These are phyloP conservation scores for Agrilus biguttatus DNA, from an alignment of 2,888 invertebrate genomes.

Conservation along the genomic window DNA sequence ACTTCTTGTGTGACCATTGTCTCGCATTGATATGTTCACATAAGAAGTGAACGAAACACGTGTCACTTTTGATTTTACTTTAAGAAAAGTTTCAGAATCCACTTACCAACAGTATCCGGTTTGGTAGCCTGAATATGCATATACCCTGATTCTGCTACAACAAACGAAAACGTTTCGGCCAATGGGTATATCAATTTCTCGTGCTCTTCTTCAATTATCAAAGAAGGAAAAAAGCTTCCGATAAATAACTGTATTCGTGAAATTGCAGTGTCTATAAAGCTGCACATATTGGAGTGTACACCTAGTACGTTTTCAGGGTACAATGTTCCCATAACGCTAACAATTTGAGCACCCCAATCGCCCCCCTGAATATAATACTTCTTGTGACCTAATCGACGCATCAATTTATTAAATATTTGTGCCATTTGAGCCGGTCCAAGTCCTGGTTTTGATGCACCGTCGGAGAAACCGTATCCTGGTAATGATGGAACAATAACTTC, in stretches of 20 bases:
- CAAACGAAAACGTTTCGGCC: slow-evolving; percentile 27
- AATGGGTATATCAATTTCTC: slow-evolving; percentile 39
- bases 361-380: slow-evolving; percentile 64
- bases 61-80: too few relatives aligned
- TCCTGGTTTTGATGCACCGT: slow-evolving; percentile 44
- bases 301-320: slow-evolving; percentile 46
- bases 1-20: too few relatives aligned
- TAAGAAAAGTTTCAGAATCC: background rate
- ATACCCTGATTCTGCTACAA: slow-evolving; percentile 42
- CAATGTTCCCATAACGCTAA: slow-evolving; percentile 43
- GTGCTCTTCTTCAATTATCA: slow-evolving; percentile 37
- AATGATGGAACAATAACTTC: slow-evolving; percentile 44
- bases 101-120: slow-evolving; percentile 71
- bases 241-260: slow-evolving; percentile 18
- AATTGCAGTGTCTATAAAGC: background rate
- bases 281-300: slow-evolving; percentile 40
- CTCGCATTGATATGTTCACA: too few relatives aligned
- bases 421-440: slow-evolving; percentile 41
- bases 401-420: slow-evolving; percentile 49
- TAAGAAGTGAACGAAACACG: too few relatives aligned
- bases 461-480: slow-evolving; percentile 33
- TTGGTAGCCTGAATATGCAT: slow-evolving; percentile 75
- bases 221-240: slow-evolving; percentile 36
- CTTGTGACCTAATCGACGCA: slow-evolving; percentile 51
- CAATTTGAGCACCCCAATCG: slow-evolving; percentile 66